phyloP scores from a whole-genome alignment of 1,140 invertebrate species.

The Polypedilum vanderplanki region DNA sequence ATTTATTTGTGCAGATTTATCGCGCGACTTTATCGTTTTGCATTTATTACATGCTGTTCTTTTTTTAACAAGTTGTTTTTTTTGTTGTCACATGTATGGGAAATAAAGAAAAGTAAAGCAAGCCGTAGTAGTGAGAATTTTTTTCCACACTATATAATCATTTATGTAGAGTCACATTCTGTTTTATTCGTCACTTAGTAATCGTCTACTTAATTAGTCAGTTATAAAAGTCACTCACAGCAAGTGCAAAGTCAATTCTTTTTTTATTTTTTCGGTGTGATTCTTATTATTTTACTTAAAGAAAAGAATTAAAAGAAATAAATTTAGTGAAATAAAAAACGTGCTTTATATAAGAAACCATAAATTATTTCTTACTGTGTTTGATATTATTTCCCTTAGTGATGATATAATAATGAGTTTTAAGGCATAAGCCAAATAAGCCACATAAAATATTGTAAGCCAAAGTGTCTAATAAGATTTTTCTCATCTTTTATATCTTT shows the following conservation, averaged over 20 bases:
- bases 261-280: no score
- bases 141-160: neutral
- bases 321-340: neutral
- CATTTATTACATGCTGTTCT: neutral
- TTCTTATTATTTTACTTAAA: neutral
- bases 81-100: neutral
- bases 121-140: neutral
- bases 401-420: no score
- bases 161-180: neutral
- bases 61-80: no score
- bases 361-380: slow-evolving; percentile 8
- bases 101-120: neutral
- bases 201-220: slow-evolving; percentile 5
- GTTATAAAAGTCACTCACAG: neutral
- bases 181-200: neutral
- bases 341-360: neutral
- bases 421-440: no score
- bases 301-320: neutral
- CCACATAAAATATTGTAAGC: no score
- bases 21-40: neutral
- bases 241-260: no score
- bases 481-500: no score
- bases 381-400: neutral
- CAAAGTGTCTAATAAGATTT: no score
- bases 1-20: slow-evolving; percentile 7